phyloP scores from a whole-genome alignment of 2,888 invertebrate genomes.

The Pterostichus madidus region DNA sequence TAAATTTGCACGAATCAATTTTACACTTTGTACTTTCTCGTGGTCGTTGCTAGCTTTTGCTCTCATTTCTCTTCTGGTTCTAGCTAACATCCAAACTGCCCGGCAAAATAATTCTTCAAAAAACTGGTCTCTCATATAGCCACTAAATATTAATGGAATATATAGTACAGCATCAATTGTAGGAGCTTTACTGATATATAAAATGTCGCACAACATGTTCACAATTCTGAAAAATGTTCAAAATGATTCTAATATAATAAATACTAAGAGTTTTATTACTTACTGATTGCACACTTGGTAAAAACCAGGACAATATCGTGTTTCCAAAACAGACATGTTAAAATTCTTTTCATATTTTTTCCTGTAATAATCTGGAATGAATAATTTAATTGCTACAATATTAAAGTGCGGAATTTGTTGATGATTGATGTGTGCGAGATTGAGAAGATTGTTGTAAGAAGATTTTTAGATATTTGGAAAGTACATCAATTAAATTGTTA shows the following conservation, averaged over 20 bases:
- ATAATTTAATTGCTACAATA: neutral
- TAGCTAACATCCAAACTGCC: slow-evolving; percentile 75
- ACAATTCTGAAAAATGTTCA: slow-evolving; percentile 72
- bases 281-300: slow-evolving; percentile 62
- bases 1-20: slow-evolving; percentile 16
- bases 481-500: too few species aligned
- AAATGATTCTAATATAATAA: neutral
- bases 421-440: too few species aligned
- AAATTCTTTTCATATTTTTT: slow-evolving; percentile 56
- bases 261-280: slow-evolving; percentile 18
- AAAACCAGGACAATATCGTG: slow-evolving; percentile 54
- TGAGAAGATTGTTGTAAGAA: too few species aligned
- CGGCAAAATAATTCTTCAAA: slow-evolving; percentile 75
- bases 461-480: too few species aligned
- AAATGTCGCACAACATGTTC: slow-evolving; percentile 73
- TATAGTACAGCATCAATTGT: slow-evolving; percentile 71
- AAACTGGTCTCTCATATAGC: slow-evolving; percentile 71
- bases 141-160: slow-evolving; percentile 74
- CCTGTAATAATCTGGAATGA: slow-evolving; percentile 57
- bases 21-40: slow-evolving; percentile 71
- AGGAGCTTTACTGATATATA: slow-evolving; percentile 74
- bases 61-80: slow-evolving; percentile 75
- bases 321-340: slow-evolving; percentile 52
- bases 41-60: slow-evolving; percentile 74
- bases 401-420: neutral